phyloP scores from a whole-genome alignment of 2,113 vertebrate genomes.

The Sinocyclocheilus maitianheensis region DNA sequence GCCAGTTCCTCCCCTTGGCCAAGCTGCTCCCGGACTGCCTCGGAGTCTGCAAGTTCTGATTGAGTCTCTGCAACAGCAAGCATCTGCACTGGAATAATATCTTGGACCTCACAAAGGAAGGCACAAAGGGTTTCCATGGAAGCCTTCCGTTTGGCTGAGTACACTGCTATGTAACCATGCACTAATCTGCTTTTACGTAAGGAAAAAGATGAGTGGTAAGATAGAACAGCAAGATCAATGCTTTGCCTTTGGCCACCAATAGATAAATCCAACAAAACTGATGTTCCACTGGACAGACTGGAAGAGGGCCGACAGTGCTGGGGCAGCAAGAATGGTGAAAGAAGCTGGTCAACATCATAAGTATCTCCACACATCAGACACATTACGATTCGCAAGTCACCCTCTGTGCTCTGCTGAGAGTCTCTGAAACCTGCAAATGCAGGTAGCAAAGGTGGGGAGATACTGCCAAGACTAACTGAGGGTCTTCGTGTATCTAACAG shows the following conservation, averaged over 20 bases:
- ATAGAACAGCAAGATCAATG: constrained; percentile 86
- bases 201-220: constrained; percentile 92
- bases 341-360: constrained; percentile 85
- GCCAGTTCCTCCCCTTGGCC: constrained; percentile 91
- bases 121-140: constrained; percentile 92
- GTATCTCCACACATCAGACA: constrained; percentile 96
- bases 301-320: constrained; percentile 81
- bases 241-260: constrained; percentile 83
- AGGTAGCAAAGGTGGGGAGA: constrained; percentile 72
- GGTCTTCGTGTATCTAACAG: constrained; percentile 84
- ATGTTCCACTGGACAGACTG: constrained; percentile 74
- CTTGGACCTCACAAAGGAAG: constrained; percentile 95
- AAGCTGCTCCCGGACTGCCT: constrained; percentile 85
- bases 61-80: constrained; percentile 85
- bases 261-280: constrained; percentile 83
- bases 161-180: constrained; percentile 92
- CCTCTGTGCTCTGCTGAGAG: constrained; percentile 75
- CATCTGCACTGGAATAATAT: constrained; percentile 92
- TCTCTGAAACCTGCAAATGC: constrained; percentile 81
- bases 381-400: constrained; percentile 87
- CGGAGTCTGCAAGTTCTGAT: constrained; percentile 80
- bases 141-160: constrained; percentile 87
- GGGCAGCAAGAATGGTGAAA: constrained; percentile 85
- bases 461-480: constrained; percentile 71
- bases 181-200: constrained; percentile 87